These are phyloP conservation scores for Ara ararauna DNA, from an alignment of 2,797 vertebrate genomes.

Conservation along the genomic window DNA sequence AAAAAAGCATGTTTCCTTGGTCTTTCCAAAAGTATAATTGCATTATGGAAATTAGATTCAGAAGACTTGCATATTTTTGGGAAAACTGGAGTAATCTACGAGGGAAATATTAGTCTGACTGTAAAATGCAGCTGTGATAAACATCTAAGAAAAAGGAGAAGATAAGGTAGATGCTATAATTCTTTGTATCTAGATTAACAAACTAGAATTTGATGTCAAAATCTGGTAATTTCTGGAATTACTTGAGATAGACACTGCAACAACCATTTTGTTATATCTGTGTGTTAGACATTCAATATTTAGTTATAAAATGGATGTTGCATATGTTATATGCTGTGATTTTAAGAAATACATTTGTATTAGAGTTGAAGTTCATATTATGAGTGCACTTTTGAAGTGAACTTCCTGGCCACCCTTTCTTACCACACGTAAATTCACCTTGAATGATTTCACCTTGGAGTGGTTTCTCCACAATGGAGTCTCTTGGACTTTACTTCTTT, in stretches of 20 bases:
- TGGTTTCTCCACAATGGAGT: not conserved
- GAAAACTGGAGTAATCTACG: not conserved
- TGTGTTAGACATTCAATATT: not conserved
- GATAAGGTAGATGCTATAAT: not conserved
- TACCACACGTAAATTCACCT: not conserved
- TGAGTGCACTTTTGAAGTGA: not conserved
- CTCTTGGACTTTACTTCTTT: not conserved
- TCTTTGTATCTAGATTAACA: not conserved
- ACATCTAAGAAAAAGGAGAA: not conserved
- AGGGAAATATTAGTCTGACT: not conserved
- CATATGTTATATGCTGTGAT: not conserved
- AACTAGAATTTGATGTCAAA: not conserved
- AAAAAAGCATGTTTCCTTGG: not conserved
- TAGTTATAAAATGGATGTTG: not conserved
- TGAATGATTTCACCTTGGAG: not conserved
- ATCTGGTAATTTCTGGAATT: not conserved
- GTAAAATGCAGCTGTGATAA: not conserved
- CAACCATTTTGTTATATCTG: not conserved
- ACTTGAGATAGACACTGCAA: not conserved
- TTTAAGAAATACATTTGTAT: not conserved
- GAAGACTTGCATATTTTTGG: not conserved
- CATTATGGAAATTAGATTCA: not conserved
- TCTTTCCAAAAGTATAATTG: not conserved
- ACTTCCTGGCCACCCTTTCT: not conserved
- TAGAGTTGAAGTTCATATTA: not conserved